These are phyloP conservation scores for Halcyon badia DNA, from an alignment of 2,797 vertebrate genomes.

Conservation along the genomic window DNA sequence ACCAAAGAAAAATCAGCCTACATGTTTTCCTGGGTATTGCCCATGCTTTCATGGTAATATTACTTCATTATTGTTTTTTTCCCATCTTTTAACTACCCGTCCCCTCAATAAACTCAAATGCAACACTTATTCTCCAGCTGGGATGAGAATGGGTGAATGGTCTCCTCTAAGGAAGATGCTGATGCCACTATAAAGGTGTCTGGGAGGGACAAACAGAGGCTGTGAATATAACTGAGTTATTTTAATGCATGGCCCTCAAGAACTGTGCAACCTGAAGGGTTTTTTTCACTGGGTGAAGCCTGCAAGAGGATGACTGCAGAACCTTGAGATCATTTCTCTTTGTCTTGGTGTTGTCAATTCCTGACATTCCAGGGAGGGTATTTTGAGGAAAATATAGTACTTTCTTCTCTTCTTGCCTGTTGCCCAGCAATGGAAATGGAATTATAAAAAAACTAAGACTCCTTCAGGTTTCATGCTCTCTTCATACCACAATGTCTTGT, in stretches of 20 bases:
- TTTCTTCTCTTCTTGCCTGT: neutral
- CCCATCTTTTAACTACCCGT: constrained; percentile 19
- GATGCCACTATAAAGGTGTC: constrained; percentile 36
- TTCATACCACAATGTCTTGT: neutral
- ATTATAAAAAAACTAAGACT: neutral
- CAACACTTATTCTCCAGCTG: constrained; percentile 43
- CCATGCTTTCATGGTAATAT: constrained; percentile 42
- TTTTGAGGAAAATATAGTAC: constrained; percentile 1
- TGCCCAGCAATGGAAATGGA: neutral
- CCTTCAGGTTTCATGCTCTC: neutral
- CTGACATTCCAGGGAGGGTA: neutral
- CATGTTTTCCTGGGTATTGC: constrained; percentile 61
- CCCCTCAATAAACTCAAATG: constrained; percentile 16
- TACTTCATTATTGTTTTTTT: constrained; percentile 39
- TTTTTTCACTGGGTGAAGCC: constrained; percentile 13
- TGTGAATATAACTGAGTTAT: constrained; percentile 17
- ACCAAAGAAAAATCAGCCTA: constrained; percentile 62
- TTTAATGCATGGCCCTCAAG: constrained; percentile 36
- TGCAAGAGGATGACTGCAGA: neutral
- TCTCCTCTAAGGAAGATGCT: constrained; percentile 46
- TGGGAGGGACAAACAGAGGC: constrained; percentile 29
- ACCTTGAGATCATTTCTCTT: constrained; percentile 24
- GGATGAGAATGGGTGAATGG: constrained; percentile 34
- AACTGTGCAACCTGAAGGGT: neutral
- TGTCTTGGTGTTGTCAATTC: neutral